These are phyloP conservation scores for Ataeniobius toweri DNA, from an alignment of 2,797 vertebrate genomes.

Conservation along the genomic window DNA sequence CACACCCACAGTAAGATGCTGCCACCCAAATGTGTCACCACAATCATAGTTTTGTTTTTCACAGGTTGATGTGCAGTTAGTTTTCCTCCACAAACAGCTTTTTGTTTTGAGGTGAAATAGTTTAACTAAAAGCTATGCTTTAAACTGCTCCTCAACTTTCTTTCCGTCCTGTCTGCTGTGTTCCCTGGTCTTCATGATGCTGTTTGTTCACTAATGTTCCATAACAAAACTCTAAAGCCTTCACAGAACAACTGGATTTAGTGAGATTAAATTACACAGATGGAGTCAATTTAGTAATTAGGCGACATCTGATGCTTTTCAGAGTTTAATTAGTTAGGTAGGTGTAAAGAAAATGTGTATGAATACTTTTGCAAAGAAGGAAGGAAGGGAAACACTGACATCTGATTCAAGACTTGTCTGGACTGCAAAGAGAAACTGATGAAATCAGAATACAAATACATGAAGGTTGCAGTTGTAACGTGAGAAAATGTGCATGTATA, in stretches of 20 bases:
- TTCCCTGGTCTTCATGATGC: neutral
- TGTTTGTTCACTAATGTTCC: neutral
- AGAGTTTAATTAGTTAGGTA: neutral
- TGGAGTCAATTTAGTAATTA: neutral
- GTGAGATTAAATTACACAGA: neutral
- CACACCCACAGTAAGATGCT: no score
- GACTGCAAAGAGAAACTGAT: neutral
- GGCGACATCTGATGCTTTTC: neutral
- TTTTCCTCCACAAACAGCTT: no score
- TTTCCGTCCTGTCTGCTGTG: no score
- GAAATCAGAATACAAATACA: neutral
- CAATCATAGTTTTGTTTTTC: no score
- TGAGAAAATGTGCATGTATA: neutral
- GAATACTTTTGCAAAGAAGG: no score
- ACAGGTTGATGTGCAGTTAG: no score
- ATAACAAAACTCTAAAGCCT: neutral
- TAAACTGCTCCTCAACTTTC: no score
- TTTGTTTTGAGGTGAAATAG: no score
- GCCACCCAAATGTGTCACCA: no score
- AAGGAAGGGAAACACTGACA: neutral
- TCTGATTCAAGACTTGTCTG: neutral
- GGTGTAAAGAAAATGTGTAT: no score
- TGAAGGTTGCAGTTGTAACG: neutral
- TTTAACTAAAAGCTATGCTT: no score
- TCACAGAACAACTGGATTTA: neutral